Evolutionary conservation across 2,888 invertebrate species (phyloP).

Genomic region (Eurytoma adleriae): DNA sequence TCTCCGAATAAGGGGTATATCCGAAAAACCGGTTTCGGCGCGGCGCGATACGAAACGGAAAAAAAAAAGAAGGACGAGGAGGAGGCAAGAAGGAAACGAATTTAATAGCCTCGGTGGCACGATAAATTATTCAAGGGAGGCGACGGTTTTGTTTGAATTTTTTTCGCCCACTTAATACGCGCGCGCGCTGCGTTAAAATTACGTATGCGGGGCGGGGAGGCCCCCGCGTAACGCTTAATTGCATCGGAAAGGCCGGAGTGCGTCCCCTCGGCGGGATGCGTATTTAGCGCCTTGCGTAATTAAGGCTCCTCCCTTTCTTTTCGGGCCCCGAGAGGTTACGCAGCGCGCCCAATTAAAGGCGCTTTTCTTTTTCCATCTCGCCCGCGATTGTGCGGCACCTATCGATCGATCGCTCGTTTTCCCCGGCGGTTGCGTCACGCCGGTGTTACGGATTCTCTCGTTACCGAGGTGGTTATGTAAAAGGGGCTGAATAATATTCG

Average conservation of each 20-base stretch:
- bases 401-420: no score
- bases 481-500: no score
- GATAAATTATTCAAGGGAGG: constrained; percentile 37
- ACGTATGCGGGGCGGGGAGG: not conserved
- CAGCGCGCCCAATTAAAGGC: constrained; percentile 4
- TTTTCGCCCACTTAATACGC: constrained; percentile 2
- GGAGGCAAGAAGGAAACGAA: not conserved
- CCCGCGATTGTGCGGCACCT: not conserved
- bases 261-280: not conserved
- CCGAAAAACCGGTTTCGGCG: no score
- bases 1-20: no score
- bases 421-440: no score
- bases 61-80: not conserved
- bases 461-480: no score
- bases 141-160: not conserved
- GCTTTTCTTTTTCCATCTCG: constrained; percentile 1
- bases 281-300: constrained; percentile 36
- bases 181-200: constrained; percentile 12
- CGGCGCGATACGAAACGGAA: not conserved
- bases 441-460: no score
- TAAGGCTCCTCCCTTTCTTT: not conserved
- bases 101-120: constrained; percentile 8
- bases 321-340: not conserved
- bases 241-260: not conserved
- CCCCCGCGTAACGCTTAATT: constrained; percentile 15